Conservation (phyloP, 2,113 vertebrate genomes). For the Carassius auratus region DNA sequence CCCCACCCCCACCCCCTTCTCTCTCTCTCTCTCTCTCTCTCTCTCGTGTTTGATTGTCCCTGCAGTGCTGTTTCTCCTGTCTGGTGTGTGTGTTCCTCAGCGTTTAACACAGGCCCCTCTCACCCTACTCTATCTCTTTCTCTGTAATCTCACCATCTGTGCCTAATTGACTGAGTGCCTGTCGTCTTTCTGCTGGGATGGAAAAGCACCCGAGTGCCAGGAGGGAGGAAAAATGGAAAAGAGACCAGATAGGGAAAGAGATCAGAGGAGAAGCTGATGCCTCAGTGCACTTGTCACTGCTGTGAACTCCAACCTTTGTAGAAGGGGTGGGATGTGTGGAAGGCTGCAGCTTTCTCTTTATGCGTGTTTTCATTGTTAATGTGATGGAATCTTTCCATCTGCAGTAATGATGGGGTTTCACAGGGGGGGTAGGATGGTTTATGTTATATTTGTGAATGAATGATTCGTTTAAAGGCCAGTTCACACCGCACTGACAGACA, state of each 20-base stretch:
- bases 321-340: not conserved
- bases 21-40: not conserved
- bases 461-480: not conserved
- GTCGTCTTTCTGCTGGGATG: constrained; percentile 20
- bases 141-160: constrained; percentile 55
- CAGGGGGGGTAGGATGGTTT: constrained; percentile 28
- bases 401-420: not conserved
- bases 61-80: constrained; percentile 47
- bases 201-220: constrained; percentile 31
- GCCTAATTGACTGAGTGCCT: constrained; percentile 58
- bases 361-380: not conserved
- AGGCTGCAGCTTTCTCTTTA: not conserved
- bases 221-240: constrained; percentile 16
- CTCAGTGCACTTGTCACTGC: constrained; percentile 26
- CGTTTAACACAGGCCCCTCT: constrained; percentile 51
- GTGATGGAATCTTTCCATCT: constrained; percentile 3
- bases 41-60: constrained; percentile 32
- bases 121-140: constrained; percentile 32
- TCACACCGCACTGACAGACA: not conserved
- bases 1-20: too few relatives aligned
- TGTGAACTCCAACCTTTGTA: constrained; percentile 25
- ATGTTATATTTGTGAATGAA: not conserved
- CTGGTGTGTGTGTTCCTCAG: constrained; percentile 48
- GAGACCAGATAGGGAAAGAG: not conserved
- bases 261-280: not conserved